Conservation (phyloP, 1,140 invertebrate genomes). For the Bombus waltoni region DNA sequence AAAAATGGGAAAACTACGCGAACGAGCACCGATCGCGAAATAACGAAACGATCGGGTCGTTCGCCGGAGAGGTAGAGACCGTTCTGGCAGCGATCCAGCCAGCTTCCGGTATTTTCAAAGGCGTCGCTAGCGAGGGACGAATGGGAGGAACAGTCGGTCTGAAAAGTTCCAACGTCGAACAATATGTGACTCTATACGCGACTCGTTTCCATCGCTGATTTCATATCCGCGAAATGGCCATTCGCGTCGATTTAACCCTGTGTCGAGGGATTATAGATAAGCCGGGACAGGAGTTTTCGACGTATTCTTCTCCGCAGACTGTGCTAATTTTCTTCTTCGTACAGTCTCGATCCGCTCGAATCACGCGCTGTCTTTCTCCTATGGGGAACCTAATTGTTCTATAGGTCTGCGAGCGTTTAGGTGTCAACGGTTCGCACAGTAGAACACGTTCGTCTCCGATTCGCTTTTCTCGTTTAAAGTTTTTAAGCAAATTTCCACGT, state of each 20-base stretch:
- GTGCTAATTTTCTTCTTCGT: slow-evolving; percentile 19
- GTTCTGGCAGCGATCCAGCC: slow-evolving; percentile 42
- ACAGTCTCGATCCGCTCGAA: background rate
- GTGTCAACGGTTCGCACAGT: too few species aligned
- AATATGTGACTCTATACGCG: slow-evolving; percentile 12
- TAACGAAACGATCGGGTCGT: slow-evolving; percentile 14
- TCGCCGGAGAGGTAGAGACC: background rate
- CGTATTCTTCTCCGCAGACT: background rate
- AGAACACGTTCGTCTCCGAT: background rate
- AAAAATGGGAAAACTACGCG: background rate
- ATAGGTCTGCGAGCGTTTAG: background rate
- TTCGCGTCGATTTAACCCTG: background rate
- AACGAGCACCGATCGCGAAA: slow-evolving; percentile 22
- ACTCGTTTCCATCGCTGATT: slow-evolving; percentile 23
- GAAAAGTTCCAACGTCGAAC: slow-evolving; percentile 11
- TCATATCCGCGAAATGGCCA: background rate
- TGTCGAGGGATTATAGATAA: background rate
- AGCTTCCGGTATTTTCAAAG: slow-evolving; percentile 15
- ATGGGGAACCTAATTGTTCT: background rate
- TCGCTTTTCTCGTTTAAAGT: background rate
- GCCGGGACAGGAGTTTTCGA: background rate
- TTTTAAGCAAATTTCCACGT: background rate
- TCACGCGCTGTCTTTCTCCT: too few species aligned
- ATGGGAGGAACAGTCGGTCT: background rate
- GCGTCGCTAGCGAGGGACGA: background rate